These are phyloP conservation scores for Noctuana brunneofusca DNA, from an alignment of 2,888 invertebrate species.

Conservation along the genomic window DNA sequence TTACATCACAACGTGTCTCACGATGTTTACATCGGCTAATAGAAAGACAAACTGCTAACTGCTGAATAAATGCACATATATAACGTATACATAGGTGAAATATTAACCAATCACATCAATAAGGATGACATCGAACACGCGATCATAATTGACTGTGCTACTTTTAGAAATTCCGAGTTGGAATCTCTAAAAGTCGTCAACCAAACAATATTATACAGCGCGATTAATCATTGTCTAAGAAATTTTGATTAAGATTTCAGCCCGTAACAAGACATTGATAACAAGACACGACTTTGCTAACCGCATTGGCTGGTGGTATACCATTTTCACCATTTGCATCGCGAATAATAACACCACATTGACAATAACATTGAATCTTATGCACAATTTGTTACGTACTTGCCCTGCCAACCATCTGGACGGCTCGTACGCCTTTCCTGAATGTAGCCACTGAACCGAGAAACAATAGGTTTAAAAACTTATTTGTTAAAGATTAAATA, in stretches of 20 bases:
- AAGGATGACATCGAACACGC: conserved; percentile 5
- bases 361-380: conserved; percentile 73
- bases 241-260: conserved; percentile 35
- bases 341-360: conserved; percentile 70
- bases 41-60: conserved; percentile 80
- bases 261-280: conserved; percentile 71
- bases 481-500: conserved; percentile 44
- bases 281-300: conserved; percentile 77
- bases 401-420: conserved; percentile 99
- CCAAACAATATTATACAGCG: conserved; percentile 13
- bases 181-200: conserved; percentile 9
- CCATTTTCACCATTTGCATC: conserved; percentile 51
- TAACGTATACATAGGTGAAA: conserved; percentile 54
- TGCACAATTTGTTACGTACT: conserved; percentile 88
- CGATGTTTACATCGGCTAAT: conserved; percentile 73
- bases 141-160: conserved; percentile 12
- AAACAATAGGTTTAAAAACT: conserved; percentile 72
- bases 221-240: conserved; percentile 11
- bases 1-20: conserved; percentile 73
- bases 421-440: conserved; percentile 99
- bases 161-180: conserved; percentile 10
- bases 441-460: conserved; percentile 97
- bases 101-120: conserved; percentile 31
- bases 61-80: conserved; percentile 79
- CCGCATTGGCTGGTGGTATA: conserved; percentile 46